These are phyloP conservation scores for Oenanthe melanoleuca DNA, from an alignment of 2,113 vertebrate species.

Conservation along the genomic window DNA sequence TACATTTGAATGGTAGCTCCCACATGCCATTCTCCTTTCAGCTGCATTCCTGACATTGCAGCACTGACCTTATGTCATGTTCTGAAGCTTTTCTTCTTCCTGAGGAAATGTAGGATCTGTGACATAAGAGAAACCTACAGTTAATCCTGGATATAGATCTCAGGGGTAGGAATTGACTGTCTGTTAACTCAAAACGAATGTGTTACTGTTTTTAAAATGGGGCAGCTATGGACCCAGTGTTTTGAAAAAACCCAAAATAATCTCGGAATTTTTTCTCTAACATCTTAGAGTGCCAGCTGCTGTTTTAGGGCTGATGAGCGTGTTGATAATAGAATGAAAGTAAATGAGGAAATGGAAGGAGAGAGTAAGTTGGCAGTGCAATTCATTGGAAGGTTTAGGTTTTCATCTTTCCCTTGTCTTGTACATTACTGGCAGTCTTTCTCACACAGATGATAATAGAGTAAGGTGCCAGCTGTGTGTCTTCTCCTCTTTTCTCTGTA, in stretches of 20 bases:
- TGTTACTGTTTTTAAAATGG: background rate
- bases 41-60: constrained; percentile 42
- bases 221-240: background rate
- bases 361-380: background rate
- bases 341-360: background rate
- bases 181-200: background rate
- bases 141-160: background rate
- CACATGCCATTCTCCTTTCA: background rate
- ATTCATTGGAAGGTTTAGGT: background rate
- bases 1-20: background rate
- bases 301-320: background rate
- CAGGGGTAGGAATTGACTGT: background rate
- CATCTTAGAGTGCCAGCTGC: background rate
- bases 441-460: background rate
- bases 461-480: background rate
- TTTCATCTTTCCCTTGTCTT: background rate
- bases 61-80: constrained; percentile 41
- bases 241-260: background rate
- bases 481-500: constrained; percentile 43
- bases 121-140: background rate
- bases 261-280: background rate
- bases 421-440: background rate
- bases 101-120: constrained; percentile 17
- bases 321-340: background rate
- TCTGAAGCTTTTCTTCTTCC: constrained; percentile 5